Evolutionary conservation across 2,797 vertebrate genomes (phyloP).

Genomic region (Lepidocolaptes lacrymiger): DNA sequence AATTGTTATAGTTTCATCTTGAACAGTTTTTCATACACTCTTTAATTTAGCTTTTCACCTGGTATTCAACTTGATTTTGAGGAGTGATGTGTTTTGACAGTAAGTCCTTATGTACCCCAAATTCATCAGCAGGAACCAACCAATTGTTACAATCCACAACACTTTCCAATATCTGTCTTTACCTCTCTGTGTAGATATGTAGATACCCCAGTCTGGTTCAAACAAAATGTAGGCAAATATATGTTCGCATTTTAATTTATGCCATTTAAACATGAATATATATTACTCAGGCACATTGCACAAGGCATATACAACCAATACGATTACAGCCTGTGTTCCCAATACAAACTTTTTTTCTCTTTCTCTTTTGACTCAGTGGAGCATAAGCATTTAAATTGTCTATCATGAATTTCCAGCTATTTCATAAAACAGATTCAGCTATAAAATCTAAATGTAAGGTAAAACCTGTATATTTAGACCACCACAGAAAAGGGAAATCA

Average conservation of each 20-base stretch:
- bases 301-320: not conserved
- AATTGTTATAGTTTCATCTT: not conserved
- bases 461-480: not conserved
- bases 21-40: not conserved
- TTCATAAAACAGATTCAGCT: not conserved
- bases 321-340: not conserved
- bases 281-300: not conserved
- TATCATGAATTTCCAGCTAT: not conserved
- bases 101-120: not conserved
- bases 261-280: not conserved
- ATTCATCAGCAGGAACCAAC: not conserved
- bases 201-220: not conserved
- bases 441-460: not conserved
- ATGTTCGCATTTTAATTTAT: not conserved
- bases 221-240: not conserved
- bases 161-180: not conserved
- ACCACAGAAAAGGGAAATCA: not conserved
- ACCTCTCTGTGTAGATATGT: not conserved
- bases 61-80: not conserved
- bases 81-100: not conserved
- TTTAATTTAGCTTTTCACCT: not conserved
- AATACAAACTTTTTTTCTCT: not conserved
- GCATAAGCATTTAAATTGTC: not conserved
- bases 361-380: not conserved
- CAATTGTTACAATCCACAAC: not conserved